Base-by-base conservation (phyloP, 2,888 invertebrate species). In the Drosophila pegasa region DNA sequence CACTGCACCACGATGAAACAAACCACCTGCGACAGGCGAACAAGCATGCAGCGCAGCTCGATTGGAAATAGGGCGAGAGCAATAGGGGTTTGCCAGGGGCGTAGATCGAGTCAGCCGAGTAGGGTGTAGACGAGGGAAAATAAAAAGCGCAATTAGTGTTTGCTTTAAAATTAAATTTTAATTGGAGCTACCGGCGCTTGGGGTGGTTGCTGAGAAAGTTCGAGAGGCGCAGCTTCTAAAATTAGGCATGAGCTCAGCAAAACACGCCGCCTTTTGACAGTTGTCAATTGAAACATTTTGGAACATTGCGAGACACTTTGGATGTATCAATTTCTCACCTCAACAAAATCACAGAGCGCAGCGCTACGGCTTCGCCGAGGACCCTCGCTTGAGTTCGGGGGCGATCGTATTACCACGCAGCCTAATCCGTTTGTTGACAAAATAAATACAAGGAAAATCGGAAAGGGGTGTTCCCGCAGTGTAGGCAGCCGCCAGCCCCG, bases 11-110 rank as follows among this genome's bases (percentile, higher is more conserved):
- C 71, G 40, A 81, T 81, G 78, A 87, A 80, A 79, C 61, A 58
- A 82, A 78, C 89, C 90, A 90, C 90, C 90, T 90, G 90, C 89
- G 64, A 57, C 75, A 80, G 59, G 48, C 69, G 50, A 55, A 66
- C 65, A 52, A 55, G 59, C 71, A 51, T 52, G 61, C 43, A 63
- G 61, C 63, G 37, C 54, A 31, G 8, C 50, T 47, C 35, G 33
- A 51, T 31, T 22, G 22, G 16, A 10, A 10, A 20, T 10, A 69
- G 63, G 47, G 60, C 45, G 29, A 25, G 43, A 38, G 62, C 16
- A 16, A 10, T 38, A 67, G 22, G 69, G 62, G 52, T 57, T n/a
- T 38, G 31, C 29, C 55, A 66, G 60, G 57, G 70, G 60, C 70
- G 50, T 38, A 52, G 70, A 59, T 58, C 16, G 58, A 75, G 68